Evolutionary conservation across 2,113 vertebrate species (phyloP).

Genomic region (Mus musculus): DNA sequence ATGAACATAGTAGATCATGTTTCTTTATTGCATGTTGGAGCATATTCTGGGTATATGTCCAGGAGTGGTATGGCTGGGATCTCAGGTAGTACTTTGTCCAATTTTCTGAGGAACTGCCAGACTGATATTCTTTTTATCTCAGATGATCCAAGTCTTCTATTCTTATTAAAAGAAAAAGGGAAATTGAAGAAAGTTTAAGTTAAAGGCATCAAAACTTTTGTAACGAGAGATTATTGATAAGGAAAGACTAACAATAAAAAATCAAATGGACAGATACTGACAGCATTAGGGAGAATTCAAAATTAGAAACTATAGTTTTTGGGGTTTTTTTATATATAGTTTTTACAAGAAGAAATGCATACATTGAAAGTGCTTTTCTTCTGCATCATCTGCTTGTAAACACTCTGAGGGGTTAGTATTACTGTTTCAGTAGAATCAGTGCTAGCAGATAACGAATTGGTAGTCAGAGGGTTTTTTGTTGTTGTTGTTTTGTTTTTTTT

Average conservation of each 20-base stretch:
- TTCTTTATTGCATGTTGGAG: too few species aligned
- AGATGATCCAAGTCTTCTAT: background rate
- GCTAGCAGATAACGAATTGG: background rate
- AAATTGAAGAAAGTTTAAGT: background rate
- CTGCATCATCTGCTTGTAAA: background rate
- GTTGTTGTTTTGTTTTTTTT: too few species aligned
- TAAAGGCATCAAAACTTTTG: background rate
- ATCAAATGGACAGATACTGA: background rate
- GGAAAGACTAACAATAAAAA: background rate
- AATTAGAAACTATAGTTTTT: background rate
- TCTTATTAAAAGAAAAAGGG: background rate
- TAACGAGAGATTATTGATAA: background rate
- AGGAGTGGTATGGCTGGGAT: too few species aligned
- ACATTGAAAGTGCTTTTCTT: background rate
- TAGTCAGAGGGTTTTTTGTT: background rate
- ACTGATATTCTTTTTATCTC: background rate
- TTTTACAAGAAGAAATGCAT: background rate
- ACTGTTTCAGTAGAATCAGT: background rate
- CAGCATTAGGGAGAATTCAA: background rate
- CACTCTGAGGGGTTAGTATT: accelerated
- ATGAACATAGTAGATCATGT: too few species aligned
- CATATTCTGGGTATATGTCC: too few species aligned
- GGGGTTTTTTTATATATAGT: too few species aligned
- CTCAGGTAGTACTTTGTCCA: too few species aligned
- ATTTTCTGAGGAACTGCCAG: too few species aligned